Base-by-base conservation (phyloP, 2,888 invertebrate genomes). In the Yponomeuta cagnagella region DNA sequence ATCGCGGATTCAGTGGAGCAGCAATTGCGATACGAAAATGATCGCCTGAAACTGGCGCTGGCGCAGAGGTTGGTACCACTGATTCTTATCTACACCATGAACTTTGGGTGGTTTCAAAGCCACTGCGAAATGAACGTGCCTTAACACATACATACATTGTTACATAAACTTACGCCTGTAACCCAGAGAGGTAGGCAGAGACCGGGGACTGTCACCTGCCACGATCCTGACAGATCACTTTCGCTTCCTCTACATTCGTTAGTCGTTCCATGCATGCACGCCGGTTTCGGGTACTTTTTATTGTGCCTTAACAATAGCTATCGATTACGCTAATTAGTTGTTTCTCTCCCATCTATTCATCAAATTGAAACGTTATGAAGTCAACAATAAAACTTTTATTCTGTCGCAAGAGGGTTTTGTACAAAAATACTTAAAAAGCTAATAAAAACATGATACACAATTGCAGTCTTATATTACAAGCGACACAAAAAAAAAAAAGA, bases 21-120 rank as follows among this genome's bases (percentile, higher is more conserved):
- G 84, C 98, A 98, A 87, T 93, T 99, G 74, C 97, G 98, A 84
- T 98, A 98, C 90, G 99, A 99, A 92, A 99, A 99, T 86, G 99
- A 99, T 85, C 94, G 98, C 76, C 94, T 99, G 77, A 98, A 99
- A 91, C 94, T 98, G 75, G 99, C 99, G 31, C 93, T 99, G 75
- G 97, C 97, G 71, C 98, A 99, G 89, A 99, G 98, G 98, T 98
- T 78, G 84, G 88, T 82, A 2, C 43, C 43, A 43, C 6, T 43
- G 37, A 4, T 12, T 65, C n/a, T 23, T 33, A 33, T 33, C 33
- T 33, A 5, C 33, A 33, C 33, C 33, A 5, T 33, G 33, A 33
- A 33, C 5, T 33, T 33, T 33, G 33, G 5, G 3, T 33, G 2
- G 2, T 33, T 33, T 33, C 3, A 33, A 33, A 33, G 33, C 33